Evolutionary conservation across 2,113 vertebrate species (phyloP).

Genomic region (Rhagologus leucostigma): DNA sequence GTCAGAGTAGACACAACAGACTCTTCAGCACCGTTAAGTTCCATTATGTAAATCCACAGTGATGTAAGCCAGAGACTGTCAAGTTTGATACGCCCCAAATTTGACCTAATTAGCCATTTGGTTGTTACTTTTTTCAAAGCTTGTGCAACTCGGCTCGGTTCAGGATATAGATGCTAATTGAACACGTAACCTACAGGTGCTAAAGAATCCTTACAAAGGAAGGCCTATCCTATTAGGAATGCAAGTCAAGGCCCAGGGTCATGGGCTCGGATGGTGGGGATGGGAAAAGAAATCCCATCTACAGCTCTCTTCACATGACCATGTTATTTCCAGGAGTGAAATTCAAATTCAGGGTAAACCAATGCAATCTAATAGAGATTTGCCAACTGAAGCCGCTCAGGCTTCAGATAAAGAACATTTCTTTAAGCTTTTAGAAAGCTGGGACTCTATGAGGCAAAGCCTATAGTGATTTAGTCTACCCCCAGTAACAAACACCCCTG

Average conservation of each 20-base stretch:
- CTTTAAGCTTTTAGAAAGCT: background rate
- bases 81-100: slow-evolving; percentile 54
- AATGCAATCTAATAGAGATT: background rate
- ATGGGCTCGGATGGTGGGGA: rapidly evolving
- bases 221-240: slow-evolving; percentile 39
- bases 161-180: slow-evolving; percentile 60
- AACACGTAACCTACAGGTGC: slow-evolving; percentile 47
- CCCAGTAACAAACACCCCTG: background rate
- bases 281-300: background rate
- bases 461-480: background rate
- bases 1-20: slow-evolving; percentile 2
- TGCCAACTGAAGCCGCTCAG: rapidly evolving
- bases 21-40: slow-evolving; percentile 41
- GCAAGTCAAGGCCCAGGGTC: slow-evolving; percentile 44
- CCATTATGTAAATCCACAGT: slow-evolving; percentile 57
- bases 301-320: background rate
- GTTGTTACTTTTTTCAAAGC: slow-evolving; percentile 57
- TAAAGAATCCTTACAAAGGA: slow-evolving; percentile 10
- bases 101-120: slow-evolving; percentile 66
- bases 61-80: slow-evolving; percentile 54
- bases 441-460: background rate
- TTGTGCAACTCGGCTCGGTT: background rate
- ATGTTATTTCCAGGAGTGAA: background rate
- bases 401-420: background rate
- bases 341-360: slow-evolving; percentile 22